These are phyloP conservation scores for Microctonus hyperodae DNA, from an alignment of 2,888 invertebrate genomes.

Conservation along the genomic window DNA sequence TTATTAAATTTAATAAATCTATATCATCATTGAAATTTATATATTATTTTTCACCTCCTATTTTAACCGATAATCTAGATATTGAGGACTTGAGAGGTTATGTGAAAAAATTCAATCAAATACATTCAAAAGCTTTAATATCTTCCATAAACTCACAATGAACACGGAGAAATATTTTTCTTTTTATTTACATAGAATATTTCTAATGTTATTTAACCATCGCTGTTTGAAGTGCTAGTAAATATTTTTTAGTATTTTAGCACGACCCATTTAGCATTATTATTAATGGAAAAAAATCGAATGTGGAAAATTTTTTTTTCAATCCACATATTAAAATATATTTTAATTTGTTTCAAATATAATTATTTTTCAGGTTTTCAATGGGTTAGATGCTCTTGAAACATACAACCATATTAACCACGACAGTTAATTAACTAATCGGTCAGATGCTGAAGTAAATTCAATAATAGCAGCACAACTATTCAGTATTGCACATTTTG, in stretches of 20 bases:
- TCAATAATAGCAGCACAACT: neutral
- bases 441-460: neutral
- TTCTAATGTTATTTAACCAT: no score
- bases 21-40: slow-evolving; percentile 29
- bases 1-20: slow-evolving; percentile 8
- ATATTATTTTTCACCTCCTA: slow-evolving; percentile 30
- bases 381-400: neutral
- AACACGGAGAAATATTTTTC: slow-evolving; percentile 51
- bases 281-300: neutral
- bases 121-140: slow-evolving; percentile 60
- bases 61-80: neutral
- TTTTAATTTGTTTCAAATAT: neutral
- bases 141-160: slow-evolving; percentile 52
- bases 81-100: neutral
- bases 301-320: neutral
- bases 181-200: neutral
- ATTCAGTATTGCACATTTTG: slow-evolving; percentile 35
- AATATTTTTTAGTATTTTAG: neutral
- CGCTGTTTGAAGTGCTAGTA: no score
- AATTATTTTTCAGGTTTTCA: neutral
- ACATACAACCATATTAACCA: neutral
- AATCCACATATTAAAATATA: slow-evolving; percentile 5
- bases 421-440: neutral
- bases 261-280: slow-evolving; percentile 7
- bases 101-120: slow-evolving; percentile 23